Percentiles rank a stretch among this genome's conserved stretches.
phyloP scores from a whole-genome alignment of 2,888 invertebrate species.

The Xestobium rufovillosum region DNA sequence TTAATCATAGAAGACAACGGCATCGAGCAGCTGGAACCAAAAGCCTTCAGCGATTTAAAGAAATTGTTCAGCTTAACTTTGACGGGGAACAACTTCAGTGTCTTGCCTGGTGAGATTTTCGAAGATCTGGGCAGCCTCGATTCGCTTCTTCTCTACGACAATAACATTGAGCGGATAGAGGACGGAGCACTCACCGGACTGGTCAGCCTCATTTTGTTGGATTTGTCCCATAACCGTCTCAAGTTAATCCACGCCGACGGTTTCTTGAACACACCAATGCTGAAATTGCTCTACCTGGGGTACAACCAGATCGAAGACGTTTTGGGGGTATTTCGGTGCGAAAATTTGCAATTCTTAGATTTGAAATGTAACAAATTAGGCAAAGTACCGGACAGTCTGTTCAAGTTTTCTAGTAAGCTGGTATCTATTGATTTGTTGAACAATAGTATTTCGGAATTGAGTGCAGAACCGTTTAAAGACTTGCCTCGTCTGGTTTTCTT shows the following conservation, averaged over 20 bases:
- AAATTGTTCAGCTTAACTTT: neutral
- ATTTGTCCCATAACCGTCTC: neutral
- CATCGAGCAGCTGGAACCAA: neutral
- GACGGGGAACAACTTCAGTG: neutral
- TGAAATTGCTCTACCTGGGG: neutral
- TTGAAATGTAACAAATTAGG: constrained; percentile 1
- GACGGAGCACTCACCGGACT: neutral
- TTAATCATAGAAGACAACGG: neutral
- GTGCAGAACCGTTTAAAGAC: neutral
- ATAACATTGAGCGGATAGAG: neutral
- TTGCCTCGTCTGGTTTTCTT: neutral
- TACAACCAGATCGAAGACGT: neutral
- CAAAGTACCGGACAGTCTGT: neutral
- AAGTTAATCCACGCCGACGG: neutral
- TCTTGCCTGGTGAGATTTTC: neutral
- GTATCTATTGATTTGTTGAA: neutral
- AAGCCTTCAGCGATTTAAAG: neutral
- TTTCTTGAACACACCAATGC: neutral
- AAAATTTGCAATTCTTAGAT: neutral
- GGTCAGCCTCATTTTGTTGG: neutral
- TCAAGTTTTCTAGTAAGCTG: constrained; percentile 1
- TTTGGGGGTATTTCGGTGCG: neutral
- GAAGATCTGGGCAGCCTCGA: neutral
- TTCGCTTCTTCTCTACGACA: neutral
- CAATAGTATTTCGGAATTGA: neutral